A percentile compares a stretch with the other conserved stretches of the same genome.
Evolutionary conservation across 2,888 invertebrate species (phyloP).

Genomic region (Tubiluchus corallicola): DNA sequence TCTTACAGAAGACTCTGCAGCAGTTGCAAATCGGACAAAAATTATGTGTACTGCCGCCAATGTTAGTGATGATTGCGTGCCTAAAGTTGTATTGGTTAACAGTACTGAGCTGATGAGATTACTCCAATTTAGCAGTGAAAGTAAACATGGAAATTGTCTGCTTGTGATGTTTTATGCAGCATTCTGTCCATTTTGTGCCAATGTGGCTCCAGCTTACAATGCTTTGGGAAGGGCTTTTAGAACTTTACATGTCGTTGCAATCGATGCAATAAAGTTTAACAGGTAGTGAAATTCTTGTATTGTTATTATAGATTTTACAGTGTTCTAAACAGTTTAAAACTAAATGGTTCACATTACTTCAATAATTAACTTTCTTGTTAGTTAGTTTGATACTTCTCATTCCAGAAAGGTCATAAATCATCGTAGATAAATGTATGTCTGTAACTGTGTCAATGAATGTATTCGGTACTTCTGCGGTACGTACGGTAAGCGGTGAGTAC

Average conservation of each 20-base stretch:
- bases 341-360: too few species aligned
- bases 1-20: too few species aligned
- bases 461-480: too few species aligned
- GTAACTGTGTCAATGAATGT: too few species aligned
- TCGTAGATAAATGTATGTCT: too few species aligned
- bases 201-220: conserved; percentile 75
- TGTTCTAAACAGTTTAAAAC: too few species aligned
- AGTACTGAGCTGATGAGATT: conserved; percentile 47
- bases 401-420: too few species aligned
- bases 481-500: too few species aligned
- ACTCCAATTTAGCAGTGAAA: conserved; percentile 41
- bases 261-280: conserved; percentile 66
- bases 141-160: conserved; percentile 37
- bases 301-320: background rate
- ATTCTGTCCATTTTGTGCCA: conserved; percentile 73
- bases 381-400: too few species aligned
- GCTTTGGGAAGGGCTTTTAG: conserved; percentile 71
- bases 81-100: conserved; percentile 42
- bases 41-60: background rate
- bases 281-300: conserved; percentile 29
- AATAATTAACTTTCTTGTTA: too few species aligned
- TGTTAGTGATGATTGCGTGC: background rate
- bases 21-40: background rate
- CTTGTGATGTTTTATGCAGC: conserved; percentile 71
- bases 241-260: conserved; percentile 53